Conservation (phyloP, 1,140 invertebrate species). For the Zaprionus ghesquierei region DNA sequence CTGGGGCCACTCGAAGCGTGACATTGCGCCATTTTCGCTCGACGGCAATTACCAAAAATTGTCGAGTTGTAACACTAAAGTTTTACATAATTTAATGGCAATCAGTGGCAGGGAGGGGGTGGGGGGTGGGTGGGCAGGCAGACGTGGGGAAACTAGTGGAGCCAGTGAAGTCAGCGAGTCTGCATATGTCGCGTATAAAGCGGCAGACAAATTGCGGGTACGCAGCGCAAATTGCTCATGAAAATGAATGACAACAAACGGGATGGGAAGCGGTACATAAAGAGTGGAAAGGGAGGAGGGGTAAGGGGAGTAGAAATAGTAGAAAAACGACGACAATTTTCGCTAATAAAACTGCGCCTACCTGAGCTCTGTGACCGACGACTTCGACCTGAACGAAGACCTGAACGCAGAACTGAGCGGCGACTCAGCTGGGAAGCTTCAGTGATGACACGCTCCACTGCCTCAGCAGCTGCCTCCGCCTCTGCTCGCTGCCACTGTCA, state of each 20-base stretch:
- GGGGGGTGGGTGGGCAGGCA: no score
- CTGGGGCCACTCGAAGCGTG: slow-evolving; percentile 64
- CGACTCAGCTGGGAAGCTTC: not conserved
- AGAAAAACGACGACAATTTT: slow-evolving; percentile 53
- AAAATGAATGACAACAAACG: slow-evolving; percentile 33
- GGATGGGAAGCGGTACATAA: not conserved
- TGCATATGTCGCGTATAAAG: slow-evolving; percentile 42
- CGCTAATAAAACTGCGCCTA: slow-evolving; percentile 62
- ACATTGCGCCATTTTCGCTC: slow-evolving; percentile 78
- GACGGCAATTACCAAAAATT: slow-evolving; percentile 67
- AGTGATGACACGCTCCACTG: slow-evolving; percentile 65
- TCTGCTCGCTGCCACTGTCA: slow-evolving; percentile 22
- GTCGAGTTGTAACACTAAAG: slow-evolving; percentile 50
- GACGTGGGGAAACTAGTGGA: slow-evolving; percentile 2
- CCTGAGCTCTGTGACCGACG: slow-evolving; percentile 11
- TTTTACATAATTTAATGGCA: slow-evolving; percentile 81
- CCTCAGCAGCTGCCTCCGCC: not conserved
- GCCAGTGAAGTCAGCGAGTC: not conserved
- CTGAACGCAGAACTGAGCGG: not conserved
- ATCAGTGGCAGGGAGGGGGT: slow-evolving; percentile 44
- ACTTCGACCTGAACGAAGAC: not conserved
- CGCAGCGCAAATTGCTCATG: slow-evolving; percentile 45
- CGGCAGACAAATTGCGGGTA: slow-evolving; percentile 42
- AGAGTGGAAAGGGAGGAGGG: not conserved
- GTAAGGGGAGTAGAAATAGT: not conserved